phyloP scores from a whole-genome alignment of 2,888 invertebrate species.

The Anthrax anthrax region DNA sequence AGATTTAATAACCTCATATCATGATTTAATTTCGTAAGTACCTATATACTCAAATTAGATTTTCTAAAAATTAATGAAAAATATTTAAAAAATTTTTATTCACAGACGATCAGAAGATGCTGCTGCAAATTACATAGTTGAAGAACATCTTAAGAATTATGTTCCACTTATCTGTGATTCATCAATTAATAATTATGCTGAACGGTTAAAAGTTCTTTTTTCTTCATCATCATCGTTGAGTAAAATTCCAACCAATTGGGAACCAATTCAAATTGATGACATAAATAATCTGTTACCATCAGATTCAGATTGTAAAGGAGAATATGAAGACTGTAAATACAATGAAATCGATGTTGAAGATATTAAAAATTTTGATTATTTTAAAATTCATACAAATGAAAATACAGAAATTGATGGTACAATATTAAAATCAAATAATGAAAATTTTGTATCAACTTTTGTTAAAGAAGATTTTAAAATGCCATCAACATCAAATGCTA shows the following conservation, averaged over 20 bases:
- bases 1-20: neutral
- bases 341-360: conserved; percentile 2
- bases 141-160: conserved; percentile 2
- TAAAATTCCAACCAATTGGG: neutral
- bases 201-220: neutral
- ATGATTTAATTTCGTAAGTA: neutral
- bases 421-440: neutral
- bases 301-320: neutral
- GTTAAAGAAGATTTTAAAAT: too few species aligned
- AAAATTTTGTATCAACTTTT: too few species aligned
- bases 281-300: neutral
- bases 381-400: too few species aligned
- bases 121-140: neutral
- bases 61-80: too few species aligned
- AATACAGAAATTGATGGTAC: too few species aligned
- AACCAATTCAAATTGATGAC: neutral
- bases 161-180: neutral
- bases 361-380: neutral
- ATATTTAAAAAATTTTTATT: neutral
- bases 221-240: too few species aligned
- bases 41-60: neutral
- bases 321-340: conserved; percentile 1
- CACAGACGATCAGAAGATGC: neutral
- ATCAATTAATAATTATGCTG: neutral
- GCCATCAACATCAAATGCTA: too few species aligned